Conservation (phyloP, 2,888 invertebrate genomes). For the Parnassius glacialis region DNA sequence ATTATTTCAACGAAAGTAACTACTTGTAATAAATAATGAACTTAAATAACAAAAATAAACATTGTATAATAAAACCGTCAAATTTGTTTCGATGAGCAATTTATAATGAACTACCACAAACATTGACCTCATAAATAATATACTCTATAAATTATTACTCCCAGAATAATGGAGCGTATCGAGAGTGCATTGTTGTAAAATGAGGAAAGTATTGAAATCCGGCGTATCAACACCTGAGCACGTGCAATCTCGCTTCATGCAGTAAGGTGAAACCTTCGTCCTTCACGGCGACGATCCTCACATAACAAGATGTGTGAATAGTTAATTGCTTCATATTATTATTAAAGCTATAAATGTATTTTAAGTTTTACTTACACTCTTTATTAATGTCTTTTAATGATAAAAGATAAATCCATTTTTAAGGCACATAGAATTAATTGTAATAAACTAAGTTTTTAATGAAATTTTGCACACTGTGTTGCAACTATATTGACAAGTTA, state of each 20-base stretch:
- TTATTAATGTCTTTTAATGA: too few species aligned
- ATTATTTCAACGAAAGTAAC: too few species aligned
- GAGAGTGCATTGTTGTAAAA: constrained; percentile 23
- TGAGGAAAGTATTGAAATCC: constrained; percentile 47
- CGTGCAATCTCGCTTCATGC: constrained; percentile 43
- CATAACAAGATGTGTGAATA: too few species aligned
- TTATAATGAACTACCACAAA: constrained; percentile 8
- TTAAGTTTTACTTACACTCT: too few species aligned
- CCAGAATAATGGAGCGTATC: constrained; percentile 18
- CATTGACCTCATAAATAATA: constrained; percentile 22
- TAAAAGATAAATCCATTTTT: too few species aligned
- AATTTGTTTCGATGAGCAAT: constrained; percentile 14
- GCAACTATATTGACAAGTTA: too few species aligned
- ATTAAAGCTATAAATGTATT: too few species aligned
- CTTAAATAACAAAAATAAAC: not conserved
- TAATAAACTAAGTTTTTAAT: too few species aligned
- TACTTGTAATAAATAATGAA: too few species aligned
- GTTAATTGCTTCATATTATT: too few species aligned
- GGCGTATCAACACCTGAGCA: constrained; percentile 47
- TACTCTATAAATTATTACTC: constrained; percentile 24
- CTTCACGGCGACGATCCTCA: constrained; percentile 14
- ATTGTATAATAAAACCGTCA: constrained; percentile 4
- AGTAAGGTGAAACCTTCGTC: constrained; percentile 44
- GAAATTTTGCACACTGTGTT: too few species aligned
- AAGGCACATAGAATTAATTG: too few species aligned